A percentile compares a stretch with the other conserved stretches of the same genome.
Evolutionary conservation across 2,113 vertebrate species (phyloP).

Genomic region (Microtus richardsoni): DNA sequence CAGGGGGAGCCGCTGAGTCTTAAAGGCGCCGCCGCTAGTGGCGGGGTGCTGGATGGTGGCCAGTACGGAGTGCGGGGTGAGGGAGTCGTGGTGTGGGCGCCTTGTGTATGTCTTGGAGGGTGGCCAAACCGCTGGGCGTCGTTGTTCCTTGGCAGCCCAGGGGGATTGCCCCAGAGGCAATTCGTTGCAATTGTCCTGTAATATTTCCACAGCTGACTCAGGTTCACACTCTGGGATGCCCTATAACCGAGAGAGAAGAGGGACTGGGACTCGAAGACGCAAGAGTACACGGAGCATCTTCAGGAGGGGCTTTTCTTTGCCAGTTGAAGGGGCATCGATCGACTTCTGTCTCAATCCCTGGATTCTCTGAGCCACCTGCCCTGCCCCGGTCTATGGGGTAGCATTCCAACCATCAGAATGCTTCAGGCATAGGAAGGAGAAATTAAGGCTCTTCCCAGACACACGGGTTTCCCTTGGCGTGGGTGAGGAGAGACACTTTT

Average conservation of each 20-base stretch:
- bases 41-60: neutral
- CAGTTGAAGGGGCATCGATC: neutral
- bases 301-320: neutral
- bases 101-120: neutral
- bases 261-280: neutral
- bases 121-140: neutral
- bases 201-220: neutral
- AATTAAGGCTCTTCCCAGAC: neutral
- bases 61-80: neutral
- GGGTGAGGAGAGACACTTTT: neutral
- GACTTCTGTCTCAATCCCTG: neutral
- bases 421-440: neutral
- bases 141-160: neutral
- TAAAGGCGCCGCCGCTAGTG: constrained; percentile 72
- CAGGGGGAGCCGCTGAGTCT: constrained; percentile 71
- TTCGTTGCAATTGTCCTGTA: neutral
- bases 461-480: neutral
- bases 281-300: neutral
- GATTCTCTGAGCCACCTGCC: neutral
- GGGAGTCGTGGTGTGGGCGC: neutral
- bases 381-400: neutral
- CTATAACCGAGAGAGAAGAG: neutral
- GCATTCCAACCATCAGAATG: neutral
- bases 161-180: neutral
- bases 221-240: neutral